phyloP scores from a whole-genome alignment of 2,888 invertebrate species.

The Myopa testacea region DNA sequence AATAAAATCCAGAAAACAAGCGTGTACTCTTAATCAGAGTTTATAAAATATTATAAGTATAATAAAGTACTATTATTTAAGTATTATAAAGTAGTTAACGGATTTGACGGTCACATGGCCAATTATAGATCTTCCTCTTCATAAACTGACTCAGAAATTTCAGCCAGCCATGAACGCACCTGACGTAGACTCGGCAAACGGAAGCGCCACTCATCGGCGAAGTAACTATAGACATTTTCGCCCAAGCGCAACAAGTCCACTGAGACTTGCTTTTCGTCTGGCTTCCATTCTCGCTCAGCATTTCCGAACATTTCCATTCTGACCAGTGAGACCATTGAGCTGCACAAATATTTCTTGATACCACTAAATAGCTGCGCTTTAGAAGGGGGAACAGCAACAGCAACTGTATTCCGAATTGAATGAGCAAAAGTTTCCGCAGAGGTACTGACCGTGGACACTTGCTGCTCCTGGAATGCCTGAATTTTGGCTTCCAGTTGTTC shows the following conservation, averaged over 20 bases:
- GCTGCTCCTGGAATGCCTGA: conserved; percentile 21
- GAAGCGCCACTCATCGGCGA: conserved; percentile 66
- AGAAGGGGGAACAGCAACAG: conserved; percentile 39
- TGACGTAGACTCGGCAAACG: conserved; percentile 61
- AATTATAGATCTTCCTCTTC: conserved; percentile 56
- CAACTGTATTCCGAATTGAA: not conserved
- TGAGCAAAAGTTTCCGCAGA: conserved; percentile 37
- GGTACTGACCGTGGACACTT: conserved; percentile 47
- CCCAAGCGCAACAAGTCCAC: conserved; percentile 62
- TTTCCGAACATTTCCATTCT: conserved; percentile 68
- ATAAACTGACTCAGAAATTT: conserved; percentile 43
- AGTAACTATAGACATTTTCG: conserved; percentile 59
- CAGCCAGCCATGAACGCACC: conserved; percentile 57
- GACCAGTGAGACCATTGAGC: conserved; percentile 64
- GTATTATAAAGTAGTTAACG: too few species aligned
- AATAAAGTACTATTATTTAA: too few species aligned
- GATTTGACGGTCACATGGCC: too few species aligned
- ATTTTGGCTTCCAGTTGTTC: conserved; percentile 32
- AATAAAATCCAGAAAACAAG: too few species aligned
- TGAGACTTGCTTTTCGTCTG: conserved; percentile 62
- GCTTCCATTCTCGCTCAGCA: conserved; percentile 63
- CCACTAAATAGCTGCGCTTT: conserved; percentile 65
- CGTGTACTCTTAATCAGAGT: too few species aligned
- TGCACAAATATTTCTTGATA: conserved; percentile 64
- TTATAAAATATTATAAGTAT: too few species aligned